Base-by-base conservation (phyloP, 2,113 vertebrate species). In the Microcebus ravelobensis region DNA sequence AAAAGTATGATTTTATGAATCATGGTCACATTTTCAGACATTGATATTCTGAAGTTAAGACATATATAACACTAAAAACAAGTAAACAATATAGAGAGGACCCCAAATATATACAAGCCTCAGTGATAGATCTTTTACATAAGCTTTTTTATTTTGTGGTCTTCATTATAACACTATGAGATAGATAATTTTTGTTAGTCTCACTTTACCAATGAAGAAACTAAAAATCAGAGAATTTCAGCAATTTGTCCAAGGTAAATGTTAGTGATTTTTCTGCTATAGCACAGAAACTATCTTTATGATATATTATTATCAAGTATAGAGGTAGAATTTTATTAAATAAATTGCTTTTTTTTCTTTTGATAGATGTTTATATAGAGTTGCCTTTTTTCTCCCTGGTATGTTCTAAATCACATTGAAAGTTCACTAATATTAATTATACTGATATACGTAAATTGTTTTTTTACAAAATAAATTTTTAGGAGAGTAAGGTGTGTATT, bases 311-410 rank as follows among this genome's bases (percentile, higher is more conserved):
- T 63, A 81, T 63, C 25, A 68, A 48, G 11, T 36, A 79, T 57
- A 94, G 95, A 90, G 45, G 3, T 65, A 61, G 10, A 59, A 76
- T 71, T 91, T 48, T 71, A 85, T n/a, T 84, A 93, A 87, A 70
- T 4, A 0, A 61, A 12, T 61, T 79, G 3, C 39, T 73, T 67
- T 68, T 81, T 52, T 31, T 8, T 89, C 25, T 70, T 87, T 52
- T 87, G 27, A 76, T 91, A 45, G 11, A 74, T 12, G 2, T 68
- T 61, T 4, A 57, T 1, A 31, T 45, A 61, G 31, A 0, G 34
- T n/a, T 76, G 6, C 27, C 17, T 59, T 8, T 21, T 70, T 27
- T 67, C 81, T 9, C 52, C 29, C 8, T 86, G 9, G 6, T 48
- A 65, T 27, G 10, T 67, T 5, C 67, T 36, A 3, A 83, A 87